Evolutionary conservation across 1,140 invertebrate species (phyloP).

Genomic region (Mactra quadrangularis): DNA sequence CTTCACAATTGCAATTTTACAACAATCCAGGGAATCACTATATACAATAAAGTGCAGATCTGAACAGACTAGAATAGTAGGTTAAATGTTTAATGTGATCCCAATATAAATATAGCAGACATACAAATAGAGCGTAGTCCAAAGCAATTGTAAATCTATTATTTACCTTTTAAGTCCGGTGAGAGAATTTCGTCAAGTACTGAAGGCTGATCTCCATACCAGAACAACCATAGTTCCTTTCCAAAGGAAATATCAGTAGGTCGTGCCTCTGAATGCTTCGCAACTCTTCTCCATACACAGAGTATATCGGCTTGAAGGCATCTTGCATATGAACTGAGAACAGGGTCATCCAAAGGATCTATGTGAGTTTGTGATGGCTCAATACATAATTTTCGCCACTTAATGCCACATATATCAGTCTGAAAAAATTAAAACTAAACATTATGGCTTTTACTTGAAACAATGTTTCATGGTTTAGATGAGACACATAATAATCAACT

Average conservation of each 20-base stretch:
- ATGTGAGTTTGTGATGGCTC: conserved; percentile 86
- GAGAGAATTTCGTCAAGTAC: conserved; percentile 86
- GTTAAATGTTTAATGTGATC: too few relatives aligned
- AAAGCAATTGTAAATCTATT: too few relatives aligned
- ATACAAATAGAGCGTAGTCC: too few relatives aligned
- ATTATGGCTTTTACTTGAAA: too few relatives aligned
- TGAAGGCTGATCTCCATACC: conserved; percentile 97
- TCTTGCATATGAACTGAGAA: conserved; percentile 95
- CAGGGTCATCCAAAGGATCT: conserved; percentile 93
- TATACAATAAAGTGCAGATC: too few relatives aligned
- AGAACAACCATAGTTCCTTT: conserved; percentile 99
- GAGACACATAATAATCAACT: too few relatives aligned
- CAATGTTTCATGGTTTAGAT: too few relatives aligned
- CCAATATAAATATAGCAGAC: too few relatives aligned
- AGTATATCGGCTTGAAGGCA: conserved; percentile 97
- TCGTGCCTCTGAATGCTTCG: conserved; percentile 82
- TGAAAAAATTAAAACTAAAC: conserved; percentile 84
- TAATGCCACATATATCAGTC: conserved; percentile 99
- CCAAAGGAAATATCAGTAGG: conserved; percentile 51
- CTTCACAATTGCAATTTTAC: too few relatives aligned
- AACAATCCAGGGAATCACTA: too few relatives aligned
- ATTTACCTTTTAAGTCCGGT: conserved; percentile 88
- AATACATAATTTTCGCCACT: conserved; percentile 97
- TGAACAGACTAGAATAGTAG: too few relatives aligned
- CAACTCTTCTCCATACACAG: conserved; percentile 95